Percentiles rank a stretch among this genome's conserved stretches.
Conservation (phyloP, 2,113 vertebrate species). For the Quiscalus mexicanus region DNA sequence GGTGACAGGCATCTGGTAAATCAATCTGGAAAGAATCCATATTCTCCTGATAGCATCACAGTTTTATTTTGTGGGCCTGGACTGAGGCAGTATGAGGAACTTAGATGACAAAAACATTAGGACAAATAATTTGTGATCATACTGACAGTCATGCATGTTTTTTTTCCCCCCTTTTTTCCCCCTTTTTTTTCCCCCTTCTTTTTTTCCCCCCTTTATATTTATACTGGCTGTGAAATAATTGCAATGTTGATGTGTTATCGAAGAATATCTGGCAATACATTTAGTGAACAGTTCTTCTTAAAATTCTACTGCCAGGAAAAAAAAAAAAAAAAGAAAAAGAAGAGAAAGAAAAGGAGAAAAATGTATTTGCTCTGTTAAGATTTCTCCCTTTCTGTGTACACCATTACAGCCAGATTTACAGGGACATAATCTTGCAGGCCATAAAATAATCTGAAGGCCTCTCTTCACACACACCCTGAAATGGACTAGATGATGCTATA, state of each 20-base stretch:
- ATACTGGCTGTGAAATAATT: not conserved
- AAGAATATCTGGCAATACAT: not conserved
- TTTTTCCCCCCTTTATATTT: not conserved
- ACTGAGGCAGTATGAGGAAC: not conserved
- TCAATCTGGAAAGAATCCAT: not conserved
- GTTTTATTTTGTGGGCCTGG: not conserved
- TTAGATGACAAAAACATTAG: not conserved
- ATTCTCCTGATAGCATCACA: conserved; percentile 1
- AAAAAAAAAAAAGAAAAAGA: too few species aligned
- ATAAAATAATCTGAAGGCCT: not conserved
- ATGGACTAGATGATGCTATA: not conserved
- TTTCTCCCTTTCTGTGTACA: not conserved
- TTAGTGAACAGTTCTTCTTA: not conserved
- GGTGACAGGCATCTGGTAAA: conserved; percentile 39
- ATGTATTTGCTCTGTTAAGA: not conserved
- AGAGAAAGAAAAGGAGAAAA: not conserved
- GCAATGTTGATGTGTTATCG: not conserved
- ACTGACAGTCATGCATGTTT: not conserved
- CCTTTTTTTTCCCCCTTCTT: not conserved
- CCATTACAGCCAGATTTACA: not conserved
- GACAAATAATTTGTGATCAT: not conserved
- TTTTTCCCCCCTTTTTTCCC: rapidly evolving
- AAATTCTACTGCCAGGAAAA: not conserved
- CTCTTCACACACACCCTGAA: not conserved
- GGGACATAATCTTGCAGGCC: not conserved